phyloP scores from a whole-genome alignment of 2,888 invertebrate genomes.

The Unio pictorum region DNA sequence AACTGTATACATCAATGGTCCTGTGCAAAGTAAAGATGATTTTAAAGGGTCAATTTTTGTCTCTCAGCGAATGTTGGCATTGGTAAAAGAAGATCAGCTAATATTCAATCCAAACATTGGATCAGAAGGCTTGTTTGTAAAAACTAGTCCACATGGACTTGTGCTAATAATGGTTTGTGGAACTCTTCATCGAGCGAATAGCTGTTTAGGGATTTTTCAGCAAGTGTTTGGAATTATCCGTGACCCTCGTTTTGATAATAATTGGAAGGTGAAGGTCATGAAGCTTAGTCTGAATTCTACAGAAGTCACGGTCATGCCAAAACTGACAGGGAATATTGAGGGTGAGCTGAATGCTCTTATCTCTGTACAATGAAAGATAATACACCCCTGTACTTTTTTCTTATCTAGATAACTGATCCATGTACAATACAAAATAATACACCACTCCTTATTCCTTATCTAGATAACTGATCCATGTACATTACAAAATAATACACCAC shows the following conservation, averaged over 20 bases:
- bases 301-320: slow-evolving; percentile 33
- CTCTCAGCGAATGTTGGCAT: slow-evolving; percentile 42
- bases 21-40: slow-evolving; percentile 24
- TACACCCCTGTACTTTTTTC: too few relatives aligned
- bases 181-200: slow-evolving; percentile 75
- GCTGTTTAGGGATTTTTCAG: slow-evolving; percentile 78
- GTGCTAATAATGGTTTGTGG: slow-evolving; percentile 78
- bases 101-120: slow-evolving; percentile 78
- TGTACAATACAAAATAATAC: too few relatives aligned
- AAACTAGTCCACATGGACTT: slow-evolving; percentile 78
- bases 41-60: slow-evolving; percentile 43
- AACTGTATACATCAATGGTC: slow-evolving; percentile 29
- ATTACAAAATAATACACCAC: too few relatives aligned
- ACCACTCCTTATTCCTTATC: too few relatives aligned
- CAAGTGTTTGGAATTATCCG: slow-evolving; percentile 78
- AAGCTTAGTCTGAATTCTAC: slow-evolving; percentile 40
- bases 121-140: slow-evolving; percentile 76
- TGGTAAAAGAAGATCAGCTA: slow-evolving; percentile 52
- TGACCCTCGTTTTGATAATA: slow-evolving; percentile 78
- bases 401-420: too few relatives aligned
- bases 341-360: slow-evolving; percentile 5
- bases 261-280: slow-evolving; percentile 80
- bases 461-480: too few relatives aligned
- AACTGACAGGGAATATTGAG: slow-evolving; percentile 31
- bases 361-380: too few relatives aligned